A percentile compares a stretch with the other conserved stretches of the same genome.
phyloP scores from a whole-genome alignment of 2,888 invertebrate species.

The Phasia obesa region DNA sequence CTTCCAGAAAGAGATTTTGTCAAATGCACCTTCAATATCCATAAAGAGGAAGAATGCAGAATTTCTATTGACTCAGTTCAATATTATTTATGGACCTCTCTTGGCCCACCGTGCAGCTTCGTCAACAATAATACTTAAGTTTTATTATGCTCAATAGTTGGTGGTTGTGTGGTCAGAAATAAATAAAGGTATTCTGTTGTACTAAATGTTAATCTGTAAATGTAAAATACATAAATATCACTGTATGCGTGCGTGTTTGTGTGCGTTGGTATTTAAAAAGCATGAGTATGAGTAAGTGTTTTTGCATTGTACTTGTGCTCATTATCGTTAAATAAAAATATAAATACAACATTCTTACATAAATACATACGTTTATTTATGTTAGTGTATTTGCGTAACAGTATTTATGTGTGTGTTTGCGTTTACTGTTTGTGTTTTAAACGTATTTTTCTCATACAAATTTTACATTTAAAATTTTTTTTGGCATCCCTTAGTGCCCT shows the following conservation, averaged over 20 bases:
- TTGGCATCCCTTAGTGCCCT: conserved; percentile 57
- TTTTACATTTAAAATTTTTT: conserved; percentile 18
- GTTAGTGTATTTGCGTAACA: neutral
- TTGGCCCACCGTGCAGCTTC: neutral
- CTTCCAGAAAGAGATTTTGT: no score
- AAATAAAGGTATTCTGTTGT: neutral
- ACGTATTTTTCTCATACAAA: conserved; percentile 4
- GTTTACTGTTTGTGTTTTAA: neutral
- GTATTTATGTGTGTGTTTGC: neutral
- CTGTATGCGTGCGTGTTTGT: neutral
- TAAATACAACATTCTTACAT: conserved; percentile 36
- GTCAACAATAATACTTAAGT: neutral
- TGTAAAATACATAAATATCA: neutral
- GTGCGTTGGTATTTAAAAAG: neutral
- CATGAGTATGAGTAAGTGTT: conserved; percentile 1
- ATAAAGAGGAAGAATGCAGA: no score
- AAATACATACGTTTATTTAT: neutral
- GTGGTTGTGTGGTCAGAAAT: neutral
- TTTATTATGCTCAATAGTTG: neutral
- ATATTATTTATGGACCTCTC: no score
- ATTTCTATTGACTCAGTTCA: no score
- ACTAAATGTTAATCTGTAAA: neutral
- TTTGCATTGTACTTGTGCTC: conserved; percentile 51
- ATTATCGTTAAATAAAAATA: conserved; percentile 54
- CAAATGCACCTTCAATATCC: no score